Conservation (phyloP, 2,113 vertebrate genomes). For the Boleophthalmus pectinirostris region DNA sequence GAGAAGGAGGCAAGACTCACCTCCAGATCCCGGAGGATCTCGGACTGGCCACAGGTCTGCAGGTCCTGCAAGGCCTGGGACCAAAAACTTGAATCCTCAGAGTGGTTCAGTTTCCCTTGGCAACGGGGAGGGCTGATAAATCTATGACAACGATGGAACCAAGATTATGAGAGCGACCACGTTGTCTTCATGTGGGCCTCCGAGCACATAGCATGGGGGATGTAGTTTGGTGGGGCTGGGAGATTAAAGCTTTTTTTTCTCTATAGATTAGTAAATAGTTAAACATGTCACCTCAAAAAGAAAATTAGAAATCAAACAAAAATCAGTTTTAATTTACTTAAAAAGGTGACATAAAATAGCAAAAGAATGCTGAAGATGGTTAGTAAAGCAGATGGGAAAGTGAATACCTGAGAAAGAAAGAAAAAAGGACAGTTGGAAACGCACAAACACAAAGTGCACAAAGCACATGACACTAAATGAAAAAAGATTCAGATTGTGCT, state of each 20-base stretch:
- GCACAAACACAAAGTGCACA: constrained; percentile 55
- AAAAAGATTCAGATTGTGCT: constrained; percentile 30
- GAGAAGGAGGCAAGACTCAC: constrained; percentile 66
- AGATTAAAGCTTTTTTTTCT: constrained; percentile 49
- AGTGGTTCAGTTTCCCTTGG: constrained; percentile 76
- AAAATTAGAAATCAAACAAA: constrained; percentile 55
- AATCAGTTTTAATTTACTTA: constrained; percentile 61
- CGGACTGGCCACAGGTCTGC: constrained; percentile 96
- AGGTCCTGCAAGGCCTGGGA: constrained; percentile 95
- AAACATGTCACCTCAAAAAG: constrained; percentile 57
- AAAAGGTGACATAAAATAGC: constrained; percentile 82
- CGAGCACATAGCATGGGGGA: constrained; percentile 61
- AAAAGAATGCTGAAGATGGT: constrained; percentile 84
- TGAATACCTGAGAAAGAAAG: constrained; percentile 93
- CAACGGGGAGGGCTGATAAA: constrained; percentile 85
- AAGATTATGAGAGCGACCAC: constrained; percentile 72
- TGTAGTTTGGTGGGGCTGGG: constrained; percentile 63
- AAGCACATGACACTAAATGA: constrained; percentile 52
- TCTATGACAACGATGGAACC: constrained; percentile 91
- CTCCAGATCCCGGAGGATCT: constrained; percentile 97
- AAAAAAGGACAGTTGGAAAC: constrained; percentile 78
- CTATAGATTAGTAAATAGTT: constrained; percentile 64
- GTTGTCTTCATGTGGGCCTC: constrained; percentile 55
- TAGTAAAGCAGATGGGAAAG: constrained; percentile 95
- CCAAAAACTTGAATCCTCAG: constrained; percentile 90